Base-by-base conservation (phyloP, 2,888 invertebrate species). In the Spilosoma lubricipeda region DNA sequence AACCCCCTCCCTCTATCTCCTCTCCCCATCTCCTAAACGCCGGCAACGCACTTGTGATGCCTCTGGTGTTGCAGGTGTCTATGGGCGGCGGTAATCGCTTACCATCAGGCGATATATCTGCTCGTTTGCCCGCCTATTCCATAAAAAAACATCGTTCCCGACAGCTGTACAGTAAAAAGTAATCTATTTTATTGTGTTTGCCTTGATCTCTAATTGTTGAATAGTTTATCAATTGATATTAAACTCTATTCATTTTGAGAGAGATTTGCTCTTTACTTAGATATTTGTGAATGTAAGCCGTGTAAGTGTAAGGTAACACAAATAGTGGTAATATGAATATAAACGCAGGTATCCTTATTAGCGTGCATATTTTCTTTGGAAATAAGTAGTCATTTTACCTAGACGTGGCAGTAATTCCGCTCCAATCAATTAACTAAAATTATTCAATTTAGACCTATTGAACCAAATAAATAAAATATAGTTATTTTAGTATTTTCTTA, bases 321-420 rank as follows among this genome's bases (percentile, higher is more conserved):
- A 63, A 30, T 30, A 4, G 18, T 30, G 27, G 27, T 63, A 63
- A 63, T 18, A 63, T 63, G 27, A 63, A 76, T 74, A 80, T 75
- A 65, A 79, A 73, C 64, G 75, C 66, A 65, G 73, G 65, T 69
- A 70, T 73, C 63, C 15, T 66, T 71, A 75, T 78, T 75, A 70
- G 75, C 64, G 77, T 70, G 70, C 52, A 72, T 76, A 81, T 83
- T 82, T 71, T 75, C 76, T 79, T 56, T 77, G 74, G 65, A 76
- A 83, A 83, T 76, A 76, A 73, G 59, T 75, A 66, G 56, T 67
- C 69, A 73, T 71, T 82, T 82, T 77, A 73, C 48, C 42, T 67
- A 81, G 75, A 81, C 77, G 77, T 72, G 48, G 67, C 23, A 64
- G 72, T 70, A 76, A 75, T 71, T 73, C 73, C 65, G 67, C 74